A percentile compares a stretch with the other conserved stretches of the same genome.
Evolutionary conservation across 2,113 vertebrate genomes (phyloP).

Genomic region (Sturnus vulgaris): DNA sequence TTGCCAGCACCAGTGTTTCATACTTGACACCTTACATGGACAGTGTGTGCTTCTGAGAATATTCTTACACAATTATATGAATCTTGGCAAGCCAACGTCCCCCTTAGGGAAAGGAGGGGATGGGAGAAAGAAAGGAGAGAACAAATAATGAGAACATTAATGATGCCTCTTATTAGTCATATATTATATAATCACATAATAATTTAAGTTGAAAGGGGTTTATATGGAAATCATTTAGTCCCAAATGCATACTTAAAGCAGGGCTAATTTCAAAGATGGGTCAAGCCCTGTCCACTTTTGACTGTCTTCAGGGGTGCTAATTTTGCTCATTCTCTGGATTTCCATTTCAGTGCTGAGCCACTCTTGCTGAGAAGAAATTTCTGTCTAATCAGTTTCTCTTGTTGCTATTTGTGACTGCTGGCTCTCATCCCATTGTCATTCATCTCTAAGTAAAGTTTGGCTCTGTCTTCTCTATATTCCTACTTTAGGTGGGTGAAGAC

Average conservation of each 20-base stretch:
- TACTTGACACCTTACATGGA: constrained; percentile 52
- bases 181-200: constrained; percentile 29
- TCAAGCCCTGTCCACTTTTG: neutral
- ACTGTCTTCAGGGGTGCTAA: neutral
- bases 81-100: neutral
- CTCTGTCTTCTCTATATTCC: neutral
- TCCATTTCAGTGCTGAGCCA: neutral
- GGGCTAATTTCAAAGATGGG: neutral
- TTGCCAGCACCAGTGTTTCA: constrained; percentile 7
- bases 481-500: neutral
- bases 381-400: neutral
- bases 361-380: neutral
- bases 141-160: constrained; percentile 15
- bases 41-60: constrained; percentile 16
- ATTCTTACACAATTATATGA: neutral
- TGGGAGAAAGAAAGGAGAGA: neutral
- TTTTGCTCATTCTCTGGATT: neutral
- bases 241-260: neutral
- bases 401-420: neutral
- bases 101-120: constrained; percentile 34
- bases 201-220: neutral
- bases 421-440: neutral
- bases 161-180: constrained; percentile 33
- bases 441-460: neutral
- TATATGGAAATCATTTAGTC: neutral